Base-by-base conservation (phyloP, 2,113 vertebrate species). In the Arothron firmamentum region DNA sequence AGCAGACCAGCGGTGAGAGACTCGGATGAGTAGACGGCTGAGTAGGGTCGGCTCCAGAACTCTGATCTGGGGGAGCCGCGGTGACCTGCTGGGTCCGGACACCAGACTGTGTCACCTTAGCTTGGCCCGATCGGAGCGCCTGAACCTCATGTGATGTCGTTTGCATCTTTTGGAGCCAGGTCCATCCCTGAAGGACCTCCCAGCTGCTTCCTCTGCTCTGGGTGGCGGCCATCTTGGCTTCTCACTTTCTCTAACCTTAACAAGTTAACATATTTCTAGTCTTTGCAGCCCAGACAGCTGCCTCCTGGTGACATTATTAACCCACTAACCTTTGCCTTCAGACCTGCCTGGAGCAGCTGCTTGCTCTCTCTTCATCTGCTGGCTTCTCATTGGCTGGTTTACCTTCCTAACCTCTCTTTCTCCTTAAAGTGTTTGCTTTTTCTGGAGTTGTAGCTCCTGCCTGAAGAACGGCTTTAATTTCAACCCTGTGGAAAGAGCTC, bases 1-100 rank as follows among this genome's bases (percentile, higher is more conserved):
- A 73, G 79, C 82, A 94, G 92, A 79, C 91, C 94, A 76, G 92
- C 93, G 91, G 96, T 98, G 92, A 96, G 95, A 75, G 56, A 59
- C 49, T 16, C 31, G 4, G 62, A 57, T 21, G 52, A 79, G n/a
- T 67, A 72, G 79, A 49, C 60, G 20, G 59, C 56, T n/a, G 42
- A 34, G 43, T 73, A 70, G 74, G 52, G 20, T 75, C 77, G 21
- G 64, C 64, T 5, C 23, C 65, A 62, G 70, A 55, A 7, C 34
- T 18, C 18, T n/a, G n/a, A n/a, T n/a, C n/a, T 46, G 56, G 41
- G 52, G 12, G 12, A 4, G 12, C 43, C 12, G 43, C 43, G 4
- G 12, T 11, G 6, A 45, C 12, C 6, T 11, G 3, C 43, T 45
- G 43, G 43, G 6, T 28, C 28, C 3, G 6, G 43, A n/a, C n/a